These are phyloP conservation scores for Cranoglanis bouderius DNA, from an alignment of 2,113 vertebrate genomes.

Conservation along the genomic window DNA sequence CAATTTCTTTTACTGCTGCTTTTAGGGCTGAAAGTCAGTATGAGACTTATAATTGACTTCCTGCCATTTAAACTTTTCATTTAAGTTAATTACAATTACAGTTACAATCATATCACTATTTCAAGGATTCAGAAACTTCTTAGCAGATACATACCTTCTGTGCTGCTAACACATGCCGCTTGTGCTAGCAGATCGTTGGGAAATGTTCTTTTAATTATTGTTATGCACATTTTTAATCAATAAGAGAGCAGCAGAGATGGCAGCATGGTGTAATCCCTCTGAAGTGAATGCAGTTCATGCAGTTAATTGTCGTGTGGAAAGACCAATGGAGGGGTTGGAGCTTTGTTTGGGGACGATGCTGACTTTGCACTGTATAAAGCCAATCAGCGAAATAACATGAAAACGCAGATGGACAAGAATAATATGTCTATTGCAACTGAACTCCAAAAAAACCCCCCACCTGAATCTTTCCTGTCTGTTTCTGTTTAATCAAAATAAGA, in stretches of 20 bases:
- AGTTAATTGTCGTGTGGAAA: constrained; percentile 37
- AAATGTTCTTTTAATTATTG: constrained; percentile 26
- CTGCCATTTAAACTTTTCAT: not conserved
- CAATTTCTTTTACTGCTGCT: not conserved
- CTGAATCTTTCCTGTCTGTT: constrained; percentile 23
- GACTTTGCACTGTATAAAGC: not conserved
- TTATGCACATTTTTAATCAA: constrained; percentile 29
- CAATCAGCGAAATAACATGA: constrained; percentile 42
- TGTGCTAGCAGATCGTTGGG: not conserved
- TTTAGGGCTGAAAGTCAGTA: too few relatives aligned
- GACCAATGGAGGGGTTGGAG: not conserved
- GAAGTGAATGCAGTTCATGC: constrained; percentile 2
- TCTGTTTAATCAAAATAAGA: constrained; percentile 63
- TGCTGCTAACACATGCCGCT: not conserved
- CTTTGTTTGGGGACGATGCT: constrained; percentile 19
- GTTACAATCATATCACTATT: not conserved
- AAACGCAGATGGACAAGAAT: not conserved
- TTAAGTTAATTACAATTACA: not conserved
- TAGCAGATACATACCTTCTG: not conserved
- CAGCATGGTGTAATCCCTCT: constrained; percentile 17
- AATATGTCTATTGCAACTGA: not conserved
- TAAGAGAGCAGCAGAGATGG: constrained; percentile 24
- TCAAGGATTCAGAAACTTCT: not conserved
- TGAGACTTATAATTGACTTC: not conserved
- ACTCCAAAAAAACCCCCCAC: constrained; percentile 16